Evolutionary conservation across 2,888 invertebrate species (phyloP), one percentile per base, ranked within the genome.

Genomic region (Hyposoter dolosus): DNA sequence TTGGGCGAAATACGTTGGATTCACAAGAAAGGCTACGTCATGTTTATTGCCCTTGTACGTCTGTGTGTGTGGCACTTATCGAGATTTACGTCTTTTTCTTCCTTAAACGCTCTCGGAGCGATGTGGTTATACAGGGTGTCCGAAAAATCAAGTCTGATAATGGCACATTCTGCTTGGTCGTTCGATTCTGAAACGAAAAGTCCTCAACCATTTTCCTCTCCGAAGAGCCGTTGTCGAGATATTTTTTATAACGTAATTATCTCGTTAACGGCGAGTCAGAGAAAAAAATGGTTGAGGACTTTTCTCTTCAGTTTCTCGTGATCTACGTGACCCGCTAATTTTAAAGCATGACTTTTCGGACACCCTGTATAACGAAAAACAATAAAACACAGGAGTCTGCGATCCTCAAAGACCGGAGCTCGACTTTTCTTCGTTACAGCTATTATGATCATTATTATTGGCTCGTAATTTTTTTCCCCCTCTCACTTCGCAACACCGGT

Each of bases 1-100:
- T 63, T n/a, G 74, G 53, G n/a, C 32, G 47, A 79, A 35, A 50
- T 32, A 35, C 56, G 47, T 65, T 6, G 43, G 74, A 56, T 60
- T 23, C 32, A 35, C 32, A 12, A 35, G 43, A 69, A 50, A 71
- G 32, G 40, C 15, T 6, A 56, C 56, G 56, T 47, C 60, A 28
- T 28, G 12, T 60, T 60, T 60, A 60, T 60, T 60, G 60, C 60
- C 1, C 28, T 60, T 28, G 15, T 3, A 60, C 6, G 15, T 28
- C 28, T 10, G 10, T 68, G 23, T 60, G 6, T 43, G 40, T 60
- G 28, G 75, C 71, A 71, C n/a, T 23, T 19, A 9, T 53, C 50
- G 35, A 50, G 17, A 53, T 72, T 35, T 72, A 23, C 32, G n/a
- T 50, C 35, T 72, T 72, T 3, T 28, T 12, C 28, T 4, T 7